Evolutionary conservation across 2,113 vertebrate genomes (phyloP).

Genomic region (Malaclemys terrapin): DNA sequence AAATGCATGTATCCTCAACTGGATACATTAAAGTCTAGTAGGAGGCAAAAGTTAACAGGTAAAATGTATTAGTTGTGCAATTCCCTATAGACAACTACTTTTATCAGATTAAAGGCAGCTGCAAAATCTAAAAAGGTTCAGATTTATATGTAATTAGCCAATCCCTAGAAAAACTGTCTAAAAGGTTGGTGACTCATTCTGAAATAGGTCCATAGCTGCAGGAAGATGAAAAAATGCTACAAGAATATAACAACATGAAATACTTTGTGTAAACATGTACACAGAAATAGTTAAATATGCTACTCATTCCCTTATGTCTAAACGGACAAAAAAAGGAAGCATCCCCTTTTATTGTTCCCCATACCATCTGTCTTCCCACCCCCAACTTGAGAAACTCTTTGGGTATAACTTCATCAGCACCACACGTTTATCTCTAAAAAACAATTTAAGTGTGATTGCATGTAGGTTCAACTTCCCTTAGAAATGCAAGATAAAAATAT

Average conservation of each 20-base stretch:
- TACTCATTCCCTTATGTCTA: neutral
- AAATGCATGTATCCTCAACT: neutral
- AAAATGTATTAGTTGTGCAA: too few relatives aligned
- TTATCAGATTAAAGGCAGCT: neutral
- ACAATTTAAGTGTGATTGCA: neutral
- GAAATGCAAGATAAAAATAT: neutral
- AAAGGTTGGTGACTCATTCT: neutral
- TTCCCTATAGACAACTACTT: neutral
- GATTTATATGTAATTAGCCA: neutral
- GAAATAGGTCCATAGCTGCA: neutral
- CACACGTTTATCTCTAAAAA: neutral
- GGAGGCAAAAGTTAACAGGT: neutral
- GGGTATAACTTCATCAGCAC: neutral
- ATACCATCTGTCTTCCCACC: neutral
- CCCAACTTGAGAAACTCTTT: neutral
- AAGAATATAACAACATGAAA: neutral
- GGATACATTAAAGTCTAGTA: fast-evolving
- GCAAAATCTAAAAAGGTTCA: neutral
- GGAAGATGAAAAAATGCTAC: neutral
- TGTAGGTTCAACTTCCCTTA: neutral
- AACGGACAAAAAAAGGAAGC: fast-evolving
- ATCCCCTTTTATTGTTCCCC: neutral
- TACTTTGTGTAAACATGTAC: neutral
- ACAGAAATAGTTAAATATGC: fast-evolving
- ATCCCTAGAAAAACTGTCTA: neutral